Evolutionary conservation across 2,113 vertebrate genomes (phyloP), one percentile per base, ranked within the genome.

Genomic region (Dasyurus viverrinus): DNA sequence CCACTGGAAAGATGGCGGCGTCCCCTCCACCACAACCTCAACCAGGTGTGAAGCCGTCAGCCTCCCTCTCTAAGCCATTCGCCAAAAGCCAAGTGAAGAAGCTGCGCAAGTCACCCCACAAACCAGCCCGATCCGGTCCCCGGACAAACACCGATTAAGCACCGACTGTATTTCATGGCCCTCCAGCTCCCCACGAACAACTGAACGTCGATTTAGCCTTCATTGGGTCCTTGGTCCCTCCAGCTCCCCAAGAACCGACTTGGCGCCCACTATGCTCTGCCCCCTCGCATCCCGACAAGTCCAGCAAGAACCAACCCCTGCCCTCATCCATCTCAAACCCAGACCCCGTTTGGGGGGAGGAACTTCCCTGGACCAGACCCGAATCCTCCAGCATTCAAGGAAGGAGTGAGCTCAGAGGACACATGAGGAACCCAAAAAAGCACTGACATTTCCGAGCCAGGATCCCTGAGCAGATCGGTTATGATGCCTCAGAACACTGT

Each of bases 301-400:
- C 48, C 48, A 48, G 48, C 48, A 48, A 48, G 4, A 48, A 48
- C 48, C 48, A 47, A n/a, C n/a, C 47, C 47, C 47, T 47, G n/a
- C n/a, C 47, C 47, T 4, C 47, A 2, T 47, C 47, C 47, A 2
- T 3, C 47, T 47, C 47, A n/a, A n/a, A n/a, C n/a, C n/a, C n/a
- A n/a, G n/a, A n/a, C 47, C 47, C 47, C 47, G 47, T 54, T 57
- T 2, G 0, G n/a, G 27, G 6, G 42, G 19, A 30, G 91, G 91
- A 19, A 36, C 0, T 0, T 90, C 55, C 54, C 30, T 26, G 24
- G 94, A 53, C 22, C 55, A n/a, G 55, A 90, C 93, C 93, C 89
- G 60, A 89, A 55, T 47, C 42, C 89, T 94, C 84, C 53, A 95
- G 46, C 60, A 94, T 16, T 24, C 89, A 93, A 25, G 50, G 2